Evolutionary conservation across 1,140 invertebrate genomes (phyloP).

Genomic region (Venturia canescens): DNA sequence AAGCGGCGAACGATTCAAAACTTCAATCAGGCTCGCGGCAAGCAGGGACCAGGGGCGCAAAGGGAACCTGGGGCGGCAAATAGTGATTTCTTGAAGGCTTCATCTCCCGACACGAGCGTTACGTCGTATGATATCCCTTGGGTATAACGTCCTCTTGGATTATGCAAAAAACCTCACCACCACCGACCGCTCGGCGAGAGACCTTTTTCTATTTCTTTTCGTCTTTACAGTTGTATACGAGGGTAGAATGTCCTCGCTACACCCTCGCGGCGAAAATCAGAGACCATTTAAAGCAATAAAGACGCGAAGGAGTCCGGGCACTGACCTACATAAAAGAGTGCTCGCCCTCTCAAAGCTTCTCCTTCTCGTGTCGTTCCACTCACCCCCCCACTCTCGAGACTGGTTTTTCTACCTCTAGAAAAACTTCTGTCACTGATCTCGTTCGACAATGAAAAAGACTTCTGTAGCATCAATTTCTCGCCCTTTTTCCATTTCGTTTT

Average conservation of each 20-base stretch:
- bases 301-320: conserved; percentile 18
- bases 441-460: conserved; percentile 11
- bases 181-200: not conserved
- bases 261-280: conserved; percentile 1
- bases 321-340: not conserved
- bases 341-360: not conserved
- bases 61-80: not conserved
- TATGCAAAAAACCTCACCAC: conserved; percentile 48
- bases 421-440: conserved; percentile 21
- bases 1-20: conserved; percentile 42
- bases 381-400: not conserved
- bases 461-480: not conserved
- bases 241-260: conserved; percentile 4
- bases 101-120: conserved; percentile 44
- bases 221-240: not conserved
- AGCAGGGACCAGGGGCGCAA: not conserved
- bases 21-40: conserved; percentile 48
- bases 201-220: not conserved
- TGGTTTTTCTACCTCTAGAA: not conserved
- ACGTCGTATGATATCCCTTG: conserved; percentile 39
- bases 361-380: conserved; percentile 23
- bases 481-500: not conserved
- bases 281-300: conserved; percentile 40
- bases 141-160: conserved; percentile 47
- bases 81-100: conserved; percentile 18